A percentile compares a stretch with the other conserved stretches of the same genome.
Evolutionary conservation across 2,113 vertebrate genomes (phyloP).

Genomic region (Phoxinus phoxinus): DNA sequence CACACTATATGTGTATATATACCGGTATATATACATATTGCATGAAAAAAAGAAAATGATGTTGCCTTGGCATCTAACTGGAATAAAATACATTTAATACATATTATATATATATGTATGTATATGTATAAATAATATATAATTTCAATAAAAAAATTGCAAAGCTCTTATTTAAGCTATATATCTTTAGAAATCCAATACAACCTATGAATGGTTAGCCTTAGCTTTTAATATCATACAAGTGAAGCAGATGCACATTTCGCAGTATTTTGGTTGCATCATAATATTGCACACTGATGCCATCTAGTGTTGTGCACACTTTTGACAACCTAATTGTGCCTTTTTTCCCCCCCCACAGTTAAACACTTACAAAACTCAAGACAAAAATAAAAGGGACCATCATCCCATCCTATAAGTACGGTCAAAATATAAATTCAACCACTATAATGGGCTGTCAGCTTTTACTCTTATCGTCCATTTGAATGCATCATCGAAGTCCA

Average conservation of each 20-base stretch:
- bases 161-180: neutral
- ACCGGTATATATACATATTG: no score
- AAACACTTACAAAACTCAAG: neutral
- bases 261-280: neutral
- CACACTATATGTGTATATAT: no score
- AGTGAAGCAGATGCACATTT: neutral
- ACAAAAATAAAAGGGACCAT: neutral
- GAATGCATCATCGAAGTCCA: neutral
- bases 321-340: neutral
- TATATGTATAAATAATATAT: neutral
- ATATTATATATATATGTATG: neutral
- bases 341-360: no score
- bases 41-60: no score
- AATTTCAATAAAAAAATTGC: neutral
- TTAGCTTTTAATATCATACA: neutral
- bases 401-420: neutral
- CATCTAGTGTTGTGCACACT: conserved; percentile 4
- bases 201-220: neutral
- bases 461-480: neutral
- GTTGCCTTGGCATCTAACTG: no score
- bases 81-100: no score
- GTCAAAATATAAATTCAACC: neutral
- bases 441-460: neutral
- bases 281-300: neutral
- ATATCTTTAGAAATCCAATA: neutral